These are phyloP conservation scores for Suricata suricatta DNA, from an alignment of 2,113 vertebrate species.

Conservation along the genomic window DNA sequence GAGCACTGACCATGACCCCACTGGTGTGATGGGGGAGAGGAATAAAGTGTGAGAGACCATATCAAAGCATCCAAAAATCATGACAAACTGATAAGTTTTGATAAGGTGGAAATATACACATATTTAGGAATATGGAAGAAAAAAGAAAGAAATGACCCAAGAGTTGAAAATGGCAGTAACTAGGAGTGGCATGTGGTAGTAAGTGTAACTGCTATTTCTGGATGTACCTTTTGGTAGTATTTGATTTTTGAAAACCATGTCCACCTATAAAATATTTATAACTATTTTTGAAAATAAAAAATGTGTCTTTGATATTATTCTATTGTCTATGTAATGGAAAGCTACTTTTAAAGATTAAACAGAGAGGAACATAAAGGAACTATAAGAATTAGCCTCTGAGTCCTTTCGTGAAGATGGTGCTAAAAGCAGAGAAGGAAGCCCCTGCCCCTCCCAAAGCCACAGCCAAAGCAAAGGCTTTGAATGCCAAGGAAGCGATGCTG, in stretches of 20 bases:
- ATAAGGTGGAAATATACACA: not conserved
- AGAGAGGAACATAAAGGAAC: not conserved
- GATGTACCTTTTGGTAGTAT: not conserved
- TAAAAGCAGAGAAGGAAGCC: not conserved
- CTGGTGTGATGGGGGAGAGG: not conserved
- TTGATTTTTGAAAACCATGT: not conserved
- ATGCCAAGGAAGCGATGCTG: not conserved
- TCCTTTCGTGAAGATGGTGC: not conserved
- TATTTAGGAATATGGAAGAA: not conserved
- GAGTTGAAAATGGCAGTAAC: not conserved
- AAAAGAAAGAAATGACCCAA: not conserved
- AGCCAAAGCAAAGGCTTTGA: not conserved
- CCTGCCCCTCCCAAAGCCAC: not conserved
- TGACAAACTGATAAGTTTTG: not conserved
- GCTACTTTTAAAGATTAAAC: not conserved
- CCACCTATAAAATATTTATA: not conserved
- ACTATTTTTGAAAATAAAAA: slow-evolving; percentile 14
- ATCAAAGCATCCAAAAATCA: not conserved
- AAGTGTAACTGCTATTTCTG: not conserved
- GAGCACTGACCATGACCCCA: not conserved
- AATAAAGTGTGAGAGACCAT: not conserved
- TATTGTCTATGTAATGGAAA: not conserved
- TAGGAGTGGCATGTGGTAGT: not conserved
- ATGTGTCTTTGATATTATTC: not conserved
- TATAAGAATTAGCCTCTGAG: not conserved